A percentile compares a stretch with the other conserved stretches of the same genome.
phyloP scores from a whole-genome alignment of 2,113 vertebrate genomes.

The Lagopus leucura region DNA sequence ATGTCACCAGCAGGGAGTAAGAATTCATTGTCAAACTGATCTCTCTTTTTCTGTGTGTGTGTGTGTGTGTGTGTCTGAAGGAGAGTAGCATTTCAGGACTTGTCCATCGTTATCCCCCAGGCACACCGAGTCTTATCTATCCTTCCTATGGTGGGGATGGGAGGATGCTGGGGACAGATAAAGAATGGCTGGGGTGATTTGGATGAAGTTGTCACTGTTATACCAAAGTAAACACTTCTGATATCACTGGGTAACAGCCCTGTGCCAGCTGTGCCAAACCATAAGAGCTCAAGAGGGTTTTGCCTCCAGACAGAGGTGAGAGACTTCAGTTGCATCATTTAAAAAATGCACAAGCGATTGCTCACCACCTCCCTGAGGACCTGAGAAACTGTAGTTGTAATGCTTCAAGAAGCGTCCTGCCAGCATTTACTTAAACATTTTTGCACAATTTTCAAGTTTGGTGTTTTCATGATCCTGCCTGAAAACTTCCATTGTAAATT shows the following conservation, averaged over 20 bases:
- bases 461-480: not conserved
- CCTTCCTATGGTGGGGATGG: not conserved
- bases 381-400: not conserved
- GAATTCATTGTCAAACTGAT: not conserved
- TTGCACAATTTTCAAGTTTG: not conserved
- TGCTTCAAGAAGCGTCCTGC: not conserved
- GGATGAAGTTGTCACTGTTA: not conserved
- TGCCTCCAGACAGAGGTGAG: not conserved
- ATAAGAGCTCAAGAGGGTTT: not conserved
- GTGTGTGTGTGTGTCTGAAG: not conserved
- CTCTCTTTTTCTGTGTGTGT: not conserved
- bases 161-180: not conserved
- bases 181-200: not conserved
- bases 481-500: not conserved
- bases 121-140: not conserved
- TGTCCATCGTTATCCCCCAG: not conserved
- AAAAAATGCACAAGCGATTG: not conserved
- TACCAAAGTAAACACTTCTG: not conserved
- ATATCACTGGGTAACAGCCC: not conserved
- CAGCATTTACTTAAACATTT: not conserved
- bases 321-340: not conserved
- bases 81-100: not conserved
- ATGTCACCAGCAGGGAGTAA: constrained; percentile 70
- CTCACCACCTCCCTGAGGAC: not conserved
- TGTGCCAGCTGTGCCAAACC: not conserved